phyloP scores from a whole-genome alignment of 2,113 vertebrate genomes.

The Myrmophylax atrothorax region DNA sequence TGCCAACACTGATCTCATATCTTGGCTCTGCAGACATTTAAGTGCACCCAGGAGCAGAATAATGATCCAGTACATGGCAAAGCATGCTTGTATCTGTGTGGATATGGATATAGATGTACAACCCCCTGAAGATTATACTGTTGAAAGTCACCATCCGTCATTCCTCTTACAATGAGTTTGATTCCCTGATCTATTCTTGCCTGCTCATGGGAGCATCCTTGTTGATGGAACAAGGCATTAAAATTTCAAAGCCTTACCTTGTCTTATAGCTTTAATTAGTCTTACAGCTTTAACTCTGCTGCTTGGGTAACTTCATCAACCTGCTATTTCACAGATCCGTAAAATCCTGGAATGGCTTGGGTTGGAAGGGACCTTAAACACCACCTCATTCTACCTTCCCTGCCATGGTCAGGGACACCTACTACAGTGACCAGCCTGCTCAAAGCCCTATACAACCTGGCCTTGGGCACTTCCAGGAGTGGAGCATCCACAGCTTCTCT shows the following conservation, averaged over 20 bases:
- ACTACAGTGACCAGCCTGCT: neutral
- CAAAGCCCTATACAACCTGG: neutral
- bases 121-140: neutral
- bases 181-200: slow-evolving; percentile 15
- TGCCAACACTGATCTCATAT: neutral
- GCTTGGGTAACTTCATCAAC: slow-evolving; percentile 4
- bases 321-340: neutral
- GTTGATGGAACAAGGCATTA: neutral
- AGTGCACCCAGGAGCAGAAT: neutral
- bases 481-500: neutral
- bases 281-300: neutral
- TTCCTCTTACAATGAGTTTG: neutral
- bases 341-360: neutral
- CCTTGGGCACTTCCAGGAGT: neutral
- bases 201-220: neutral
- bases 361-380: neutral
- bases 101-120: neutral
- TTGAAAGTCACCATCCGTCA: neutral
- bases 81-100: neutral
- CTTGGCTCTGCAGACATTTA: neutral
- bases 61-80: neutral
- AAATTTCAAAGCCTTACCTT: slow-evolving; percentile 48
- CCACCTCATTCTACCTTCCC: neutral
- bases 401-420: neutral
- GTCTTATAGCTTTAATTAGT: slow-evolving; percentile 17